A percentile compares a stretch with the other conserved stretches of the same genome.
Evolutionary conservation across 2,113 vertebrate species (phyloP).

Genomic region (Sebastes schlegelii): DNA sequence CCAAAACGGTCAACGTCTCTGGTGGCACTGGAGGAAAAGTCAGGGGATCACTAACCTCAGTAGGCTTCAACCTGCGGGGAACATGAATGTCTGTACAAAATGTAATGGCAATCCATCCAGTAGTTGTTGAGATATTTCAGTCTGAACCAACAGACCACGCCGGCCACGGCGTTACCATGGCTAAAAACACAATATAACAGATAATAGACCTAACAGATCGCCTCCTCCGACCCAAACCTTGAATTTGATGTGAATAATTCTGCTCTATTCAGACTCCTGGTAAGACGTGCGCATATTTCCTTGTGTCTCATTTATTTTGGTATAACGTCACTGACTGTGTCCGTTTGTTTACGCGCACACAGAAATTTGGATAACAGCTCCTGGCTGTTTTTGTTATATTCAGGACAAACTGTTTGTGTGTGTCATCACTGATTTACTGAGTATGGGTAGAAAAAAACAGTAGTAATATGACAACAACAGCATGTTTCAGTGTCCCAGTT

Average conservation of each 20-base stretch:
- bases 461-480: background rate
- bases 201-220: constrained; percentile 8
- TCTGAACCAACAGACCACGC: background rate
- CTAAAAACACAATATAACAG: constrained; percentile 5
- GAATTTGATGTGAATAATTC: background rate
- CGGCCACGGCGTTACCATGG: constrained; percentile 13
- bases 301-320: constrained; percentile 19
- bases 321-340: background rate
- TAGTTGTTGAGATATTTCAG: background rate
- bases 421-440: background rate
- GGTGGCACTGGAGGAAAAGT: background rate
- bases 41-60: background rate
- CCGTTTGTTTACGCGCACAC: constrained; percentile 18
- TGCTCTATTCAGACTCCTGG: background rate
- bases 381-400: constrained; percentile 32
- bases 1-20: background rate
- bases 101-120: background rate
- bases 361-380: constrained; percentile 12
- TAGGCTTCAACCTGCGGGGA: background rate
- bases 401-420: constrained; percentile 17
- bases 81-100: background rate
- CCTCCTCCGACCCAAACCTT: background rate
- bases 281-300: background rate
- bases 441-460: background rate
- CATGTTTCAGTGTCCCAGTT: background rate